Evolutionary conservation across 1,140 invertebrate species (phyloP).

Genomic region (Scaptomyza pallida): DNA sequence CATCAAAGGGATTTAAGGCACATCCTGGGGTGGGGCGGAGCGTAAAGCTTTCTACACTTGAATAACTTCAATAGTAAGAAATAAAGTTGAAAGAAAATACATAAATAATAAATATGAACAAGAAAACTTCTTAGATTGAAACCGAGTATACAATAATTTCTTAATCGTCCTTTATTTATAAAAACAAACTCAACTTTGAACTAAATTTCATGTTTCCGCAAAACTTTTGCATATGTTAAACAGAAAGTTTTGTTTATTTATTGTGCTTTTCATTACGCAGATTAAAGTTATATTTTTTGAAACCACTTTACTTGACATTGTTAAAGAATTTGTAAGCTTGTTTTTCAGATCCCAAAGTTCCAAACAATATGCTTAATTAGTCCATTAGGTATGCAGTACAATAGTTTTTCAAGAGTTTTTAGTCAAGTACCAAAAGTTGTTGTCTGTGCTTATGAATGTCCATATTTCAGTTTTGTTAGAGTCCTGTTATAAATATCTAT

Average conservation of each 20-base stretch:
- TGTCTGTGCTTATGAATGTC: not conserved
- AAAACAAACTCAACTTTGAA: too few species aligned
- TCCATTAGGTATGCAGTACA: not conserved
- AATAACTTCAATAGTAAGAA: too few species aligned
- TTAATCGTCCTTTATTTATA: too few species aligned
- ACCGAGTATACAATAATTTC: too few species aligned
- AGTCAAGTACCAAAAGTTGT: not conserved
- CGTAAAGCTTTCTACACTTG: too few species aligned
- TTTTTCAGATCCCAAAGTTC: not conserved
- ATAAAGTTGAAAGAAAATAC: too few species aligned
- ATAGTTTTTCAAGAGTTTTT: not conserved
- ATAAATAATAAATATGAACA: too few species aligned
- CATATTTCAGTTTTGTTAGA: not conserved
- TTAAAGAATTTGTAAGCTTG: not conserved
- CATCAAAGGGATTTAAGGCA: conserved; percentile 75
- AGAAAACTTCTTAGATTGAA: too few species aligned
- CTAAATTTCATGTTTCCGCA: too few species aligned
- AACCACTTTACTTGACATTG: not conserved
- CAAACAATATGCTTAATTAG: not conserved
- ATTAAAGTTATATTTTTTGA: conserved; percentile 9
- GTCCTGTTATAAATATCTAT: not conserved
- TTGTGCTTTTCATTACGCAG: not conserved
- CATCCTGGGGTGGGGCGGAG: too few species aligned
- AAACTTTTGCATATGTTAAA: too few species aligned
- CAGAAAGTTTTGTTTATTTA: too few species aligned